Evolutionary conservation across 2,113 vertebrate species (phyloP).

Genomic region (Carassius gibelio): DNA sequence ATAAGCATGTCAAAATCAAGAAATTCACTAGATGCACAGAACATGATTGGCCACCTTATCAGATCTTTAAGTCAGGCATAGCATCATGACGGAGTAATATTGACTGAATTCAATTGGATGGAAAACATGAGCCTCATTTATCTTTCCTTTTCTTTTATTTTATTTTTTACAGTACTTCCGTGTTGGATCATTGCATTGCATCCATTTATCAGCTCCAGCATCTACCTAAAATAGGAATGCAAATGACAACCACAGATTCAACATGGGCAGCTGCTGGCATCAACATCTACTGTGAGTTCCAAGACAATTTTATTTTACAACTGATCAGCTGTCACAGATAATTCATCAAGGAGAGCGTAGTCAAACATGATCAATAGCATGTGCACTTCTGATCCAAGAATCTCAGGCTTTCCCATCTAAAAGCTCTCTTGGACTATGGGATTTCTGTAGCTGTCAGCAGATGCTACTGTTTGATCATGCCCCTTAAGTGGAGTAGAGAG

Average conservation of each 20-base stretch:
- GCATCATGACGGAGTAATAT: background rate
- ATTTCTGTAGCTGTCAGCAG: conserved; percentile 67
- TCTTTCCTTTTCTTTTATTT: too few species aligned
- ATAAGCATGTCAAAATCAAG: background rate
- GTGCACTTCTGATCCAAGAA: background rate
- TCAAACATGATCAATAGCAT: background rate
- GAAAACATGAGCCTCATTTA: background rate
- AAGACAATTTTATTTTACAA: background rate
- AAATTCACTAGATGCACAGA: background rate
- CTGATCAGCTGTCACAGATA: background rate
- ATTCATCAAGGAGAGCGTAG: background rate
- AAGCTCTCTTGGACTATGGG: conserved; percentile 55
- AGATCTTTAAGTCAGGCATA: conserved; percentile 4
- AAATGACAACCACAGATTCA: background rate
- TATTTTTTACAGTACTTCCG: background rate
- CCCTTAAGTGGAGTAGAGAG: conserved; percentile 52
- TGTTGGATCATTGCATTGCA: background rate
- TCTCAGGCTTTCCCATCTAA: conserved; percentile 26
- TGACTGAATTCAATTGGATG: background rate
- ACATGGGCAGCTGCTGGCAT: background rate
- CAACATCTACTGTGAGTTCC: too few species aligned
- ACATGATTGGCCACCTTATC: conserved; percentile 2
- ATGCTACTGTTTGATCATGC: conserved; percentile 70
- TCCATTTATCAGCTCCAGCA: background rate
- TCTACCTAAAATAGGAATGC: conserved; percentile 10